Base-by-base conservation (phyloP, 2,888 invertebrate genomes). In the Polymixis lichenea region DNA sequence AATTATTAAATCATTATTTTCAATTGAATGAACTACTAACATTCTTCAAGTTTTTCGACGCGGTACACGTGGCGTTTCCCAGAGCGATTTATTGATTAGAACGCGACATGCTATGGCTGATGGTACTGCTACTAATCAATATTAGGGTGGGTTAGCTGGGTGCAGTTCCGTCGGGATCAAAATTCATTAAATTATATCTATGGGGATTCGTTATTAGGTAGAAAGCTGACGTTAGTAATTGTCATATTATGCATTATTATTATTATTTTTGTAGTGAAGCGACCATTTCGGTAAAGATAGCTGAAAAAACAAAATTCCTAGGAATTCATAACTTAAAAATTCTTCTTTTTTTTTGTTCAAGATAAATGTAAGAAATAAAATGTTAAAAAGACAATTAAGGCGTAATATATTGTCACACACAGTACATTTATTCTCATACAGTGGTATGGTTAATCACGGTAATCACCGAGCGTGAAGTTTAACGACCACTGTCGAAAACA, bases 401-500 rank as follows among this genome's bases (percentile, higher is more conserved):
- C 46, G 9, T 56, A 38, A 64, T 46, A 79, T 72, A 28, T n/a
- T 72, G 64, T 65, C 79, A 32, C 9, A 72, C n/a, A 51, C 17
- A 53, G 25, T 32, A 38, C 8, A 43, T 58, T 58, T 72, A 32
- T 66, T 72, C 49, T 67, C 28, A 28, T 58, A 66, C 61, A 77
- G 32, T 64, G 11, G 32, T 74, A 72, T 70, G 65, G 71, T 43
- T 85, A 83, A 85, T 82, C 84, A 85, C 75, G 72, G 43, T 85
- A 83, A 85, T 82, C 84, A 85, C 75, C 62, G 62, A 82, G 82
- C 89, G 84, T 86, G 82, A 88, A 89, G 90, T 90, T 87, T 87
- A 88, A 87, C 85, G 90, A 90, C 89, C 90, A 87, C 73, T 71
- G 81, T 81, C 80, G 75, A 83, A 88, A 86, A 87, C 80, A 69